Evolutionary conservation across 2,888 invertebrate genomes (phyloP).

Genomic region (Gymnoscelis rufifasciata): DNA sequence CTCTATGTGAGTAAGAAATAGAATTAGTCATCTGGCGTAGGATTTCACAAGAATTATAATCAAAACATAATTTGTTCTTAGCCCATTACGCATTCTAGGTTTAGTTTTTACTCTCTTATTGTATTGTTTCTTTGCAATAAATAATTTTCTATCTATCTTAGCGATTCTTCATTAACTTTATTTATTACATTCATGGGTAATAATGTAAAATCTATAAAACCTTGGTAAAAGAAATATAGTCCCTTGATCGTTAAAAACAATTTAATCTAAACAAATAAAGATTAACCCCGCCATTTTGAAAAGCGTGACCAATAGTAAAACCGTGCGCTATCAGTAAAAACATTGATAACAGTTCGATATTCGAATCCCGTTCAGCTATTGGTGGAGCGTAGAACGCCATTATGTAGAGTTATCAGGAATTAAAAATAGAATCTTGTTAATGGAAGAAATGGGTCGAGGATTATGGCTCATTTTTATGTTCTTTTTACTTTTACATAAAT

Average conservation of each 20-base stretch:
- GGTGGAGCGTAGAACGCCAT: conserved; percentile 45
- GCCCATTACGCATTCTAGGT: too few relatives aligned
- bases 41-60: too few relatives aligned
- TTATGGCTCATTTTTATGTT: conserved; percentile 34
- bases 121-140: background rate
- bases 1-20: too few relatives aligned
- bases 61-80: too few relatives aligned
- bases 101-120: too few relatives aligned
- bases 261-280: conserved; percentile 52
- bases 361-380: conserved; percentile 59
- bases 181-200: too few relatives aligned
- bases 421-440: conserved; percentile 58
- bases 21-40: too few relatives aligned
- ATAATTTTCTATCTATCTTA: too few relatives aligned
- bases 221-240: too few relatives aligned
- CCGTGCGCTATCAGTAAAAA: conserved; percentile 55
- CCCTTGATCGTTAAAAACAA: conserved; percentile 50
- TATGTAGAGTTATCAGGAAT: conserved; percentile 51
- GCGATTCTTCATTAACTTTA: too few relatives aligned
- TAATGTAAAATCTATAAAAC: too few relatives aligned
- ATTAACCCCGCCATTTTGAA: conserved; percentile 68
- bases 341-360: conserved; percentile 71
- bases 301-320: conserved; percentile 65
- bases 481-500: conserved; percentile 19
- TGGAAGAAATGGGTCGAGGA: conserved; percentile 49